These are phyloP conservation scores for Volucella zonaria DNA, from an alignment of 2,888 invertebrate species.

Conservation along the genomic window DNA sequence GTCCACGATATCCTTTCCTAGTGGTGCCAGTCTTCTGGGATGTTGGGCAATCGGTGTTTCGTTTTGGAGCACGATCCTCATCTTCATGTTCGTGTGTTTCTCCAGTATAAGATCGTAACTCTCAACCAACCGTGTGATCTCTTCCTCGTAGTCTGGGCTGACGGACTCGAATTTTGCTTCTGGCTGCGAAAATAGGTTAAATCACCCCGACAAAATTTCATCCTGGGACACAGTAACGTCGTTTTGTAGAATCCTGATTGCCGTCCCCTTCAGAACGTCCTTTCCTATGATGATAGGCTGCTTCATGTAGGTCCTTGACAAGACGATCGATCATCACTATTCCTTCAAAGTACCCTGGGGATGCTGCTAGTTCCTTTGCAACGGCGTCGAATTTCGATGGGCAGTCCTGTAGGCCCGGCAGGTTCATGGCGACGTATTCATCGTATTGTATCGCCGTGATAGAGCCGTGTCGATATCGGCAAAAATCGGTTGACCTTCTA, in stretches of 20 bases:
- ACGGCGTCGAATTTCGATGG: conserved; percentile 1
- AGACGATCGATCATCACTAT: background rate
- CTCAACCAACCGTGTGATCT: too few species aligned
- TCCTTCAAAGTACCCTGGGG: too few species aligned
- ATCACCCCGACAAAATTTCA: background rate
- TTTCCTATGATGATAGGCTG: conserved; percentile 1
- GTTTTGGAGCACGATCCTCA: conserved; percentile 8
- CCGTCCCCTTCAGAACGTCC: conserved; percentile 1
- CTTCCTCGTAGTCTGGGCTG: too few species aligned
- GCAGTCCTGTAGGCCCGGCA: background rate
- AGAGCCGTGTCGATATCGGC: too few species aligned
- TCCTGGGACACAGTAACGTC: background rate
- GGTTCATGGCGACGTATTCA: too few species aligned
- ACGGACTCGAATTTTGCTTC: background rate
- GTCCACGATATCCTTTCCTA: conserved; percentile 20
- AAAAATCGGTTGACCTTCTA: too few species aligned
- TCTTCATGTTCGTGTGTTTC: too few species aligned
- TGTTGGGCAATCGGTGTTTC: conserved; percentile 23
- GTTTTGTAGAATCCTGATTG: background rate
- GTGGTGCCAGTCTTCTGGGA: conserved; percentile 6
- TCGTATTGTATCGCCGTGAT: too few species aligned
- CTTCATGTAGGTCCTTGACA: background rate
- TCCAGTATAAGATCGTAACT: background rate
- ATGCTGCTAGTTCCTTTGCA: too few species aligned
- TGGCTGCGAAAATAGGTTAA: background rate